These are phyloP conservation scores for Zygothrica quintamaculata DNA, from an alignment of 2,888 invertebrate genomes.

Conservation along the genomic window DNA sequence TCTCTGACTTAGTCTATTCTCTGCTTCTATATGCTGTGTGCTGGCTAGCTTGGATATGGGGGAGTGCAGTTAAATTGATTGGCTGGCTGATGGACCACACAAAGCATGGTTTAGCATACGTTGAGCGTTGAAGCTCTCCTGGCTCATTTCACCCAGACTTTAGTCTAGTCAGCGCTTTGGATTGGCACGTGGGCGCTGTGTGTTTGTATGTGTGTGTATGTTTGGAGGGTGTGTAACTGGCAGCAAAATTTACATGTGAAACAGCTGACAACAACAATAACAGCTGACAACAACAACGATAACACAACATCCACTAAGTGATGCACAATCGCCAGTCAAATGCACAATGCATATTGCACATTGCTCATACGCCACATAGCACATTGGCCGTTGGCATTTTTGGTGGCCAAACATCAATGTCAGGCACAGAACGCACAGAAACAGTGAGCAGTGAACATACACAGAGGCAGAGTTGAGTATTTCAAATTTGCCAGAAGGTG, in stretches of 20 bases:
- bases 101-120: constrained; percentile 53
- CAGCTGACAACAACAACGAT: constrained; percentile 11
- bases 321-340: constrained; percentile 52
- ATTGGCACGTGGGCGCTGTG: constrained; percentile 65
- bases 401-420: constrained; percentile 25
- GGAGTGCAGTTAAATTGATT: constrained; percentile 63
- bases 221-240: constrained; percentile 16
- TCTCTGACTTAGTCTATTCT: background rate
- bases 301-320: constrained; percentile 39
- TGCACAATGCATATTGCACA: constrained; percentile 31
- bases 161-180: constrained; percentile 33
- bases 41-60: constrained; percentile 31
- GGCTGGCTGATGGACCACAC: constrained; percentile 52
- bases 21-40: too few relatives aligned
- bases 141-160: constrained; percentile 1
- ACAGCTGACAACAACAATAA: constrained; percentile 10
- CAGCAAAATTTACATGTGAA: constrained; percentile 60
- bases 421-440: constrained; percentile 13
- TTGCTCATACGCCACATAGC: constrained; percentile 48
- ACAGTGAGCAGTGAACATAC: background rate
- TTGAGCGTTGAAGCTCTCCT: constrained; percentile 15
- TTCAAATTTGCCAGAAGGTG: constrained; percentile 29
- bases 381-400: constrained; percentile 28
- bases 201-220: constrained; percentile 4
- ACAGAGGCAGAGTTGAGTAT: background rate